phyloP scores from a whole-genome alignment of 2,888 invertebrate species.

The Alcis repandata region DNA sequence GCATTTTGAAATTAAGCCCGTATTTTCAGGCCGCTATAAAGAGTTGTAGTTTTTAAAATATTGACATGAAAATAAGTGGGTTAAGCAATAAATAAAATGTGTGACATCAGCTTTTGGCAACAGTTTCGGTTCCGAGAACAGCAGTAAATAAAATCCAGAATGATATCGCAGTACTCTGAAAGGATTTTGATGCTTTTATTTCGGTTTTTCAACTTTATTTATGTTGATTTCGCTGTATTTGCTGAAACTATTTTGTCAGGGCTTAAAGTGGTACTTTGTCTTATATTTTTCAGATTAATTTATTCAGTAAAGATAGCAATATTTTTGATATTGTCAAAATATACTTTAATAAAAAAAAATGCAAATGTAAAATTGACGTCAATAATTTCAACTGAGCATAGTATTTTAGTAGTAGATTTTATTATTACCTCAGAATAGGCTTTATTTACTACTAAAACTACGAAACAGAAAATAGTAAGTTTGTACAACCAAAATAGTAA shows the following conservation, averaged over 20 bases:
- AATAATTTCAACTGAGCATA: too few species aligned
- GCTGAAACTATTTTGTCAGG: neutral
- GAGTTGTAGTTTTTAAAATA: slow-evolving; percentile 38
- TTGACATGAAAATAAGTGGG: slow-evolving; percentile 42
- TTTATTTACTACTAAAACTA: too few species aligned
- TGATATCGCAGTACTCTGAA: slow-evolving; percentile 6
- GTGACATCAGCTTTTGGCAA: slow-evolving; percentile 36
- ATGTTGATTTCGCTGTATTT: neutral
- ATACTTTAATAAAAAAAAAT: too few species aligned
- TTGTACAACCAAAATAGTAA: too few species aligned
- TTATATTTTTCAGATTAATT: neutral
- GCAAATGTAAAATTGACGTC: neutral
- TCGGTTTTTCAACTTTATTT: neutral
- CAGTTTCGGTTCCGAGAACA: slow-evolving; percentile 29
- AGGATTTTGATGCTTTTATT: slow-evolving; percentile 9
- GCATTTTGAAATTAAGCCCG: slow-evolving; percentile 21
- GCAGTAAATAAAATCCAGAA: slow-evolving; percentile 29
- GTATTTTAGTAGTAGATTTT: too few species aligned
- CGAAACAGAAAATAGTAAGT: too few species aligned
- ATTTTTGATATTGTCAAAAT: too few species aligned
- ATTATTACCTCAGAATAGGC: too few species aligned
- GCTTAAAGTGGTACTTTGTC: neutral
- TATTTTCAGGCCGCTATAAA: slow-evolving; percentile 27
- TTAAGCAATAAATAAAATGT: slow-evolving; percentile 34
- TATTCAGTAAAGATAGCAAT: neutral